Evolutionary conservation across 1,140 invertebrate species (phyloP), one percentile per base, ranked within the genome.

Genomic region (Philopotamus ludificatus): DNA sequence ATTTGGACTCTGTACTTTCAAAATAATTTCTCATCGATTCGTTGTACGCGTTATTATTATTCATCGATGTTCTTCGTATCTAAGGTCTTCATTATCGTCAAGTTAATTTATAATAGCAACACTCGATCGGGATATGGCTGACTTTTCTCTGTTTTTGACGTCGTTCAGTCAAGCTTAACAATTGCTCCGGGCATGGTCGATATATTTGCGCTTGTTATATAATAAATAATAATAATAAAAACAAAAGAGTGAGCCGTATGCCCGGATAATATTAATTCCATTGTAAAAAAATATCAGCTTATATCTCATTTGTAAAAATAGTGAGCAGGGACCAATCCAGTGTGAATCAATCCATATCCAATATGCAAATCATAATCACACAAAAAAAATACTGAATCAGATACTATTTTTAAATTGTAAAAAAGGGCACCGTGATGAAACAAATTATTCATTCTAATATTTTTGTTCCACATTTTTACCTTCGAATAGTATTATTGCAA

Each of bases 291-390:
- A n/a, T n/a, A n/a, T 57, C 57, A 60, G 57, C 57, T 60, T 60
- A 2, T 55, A 41, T 25, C 22, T 50, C 44, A 59, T 59, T 45
- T 59, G 41, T 53, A 45, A 57, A 65, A 65, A 65, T 60, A 65
- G 55, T 49, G 47, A 58, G 54, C 63, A 65, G 63, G 63, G 63
- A 65, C 63, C 63, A 65, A 65, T 41, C 63, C 54, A 60, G 55
- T 65, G 55, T 59, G 57, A 65, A 59, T 41, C 45, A 65, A 60
- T 58, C 57, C 63, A 65, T 65, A 65, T 65, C 63, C 63, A 59
- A 57, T 57, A 53, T 57, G 51, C 25, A 57, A 65, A 57, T 57
- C 51, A 45, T 65, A 49, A 22, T 60, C 57, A 47, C 57, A 60
- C 39, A 47, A 54, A 47, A 47, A 47, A 47, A 47, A 47, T 47